Base-by-base conservation (phyloP, 2,797 vertebrate genomes). In the Protonibea diacanthus region DNA sequence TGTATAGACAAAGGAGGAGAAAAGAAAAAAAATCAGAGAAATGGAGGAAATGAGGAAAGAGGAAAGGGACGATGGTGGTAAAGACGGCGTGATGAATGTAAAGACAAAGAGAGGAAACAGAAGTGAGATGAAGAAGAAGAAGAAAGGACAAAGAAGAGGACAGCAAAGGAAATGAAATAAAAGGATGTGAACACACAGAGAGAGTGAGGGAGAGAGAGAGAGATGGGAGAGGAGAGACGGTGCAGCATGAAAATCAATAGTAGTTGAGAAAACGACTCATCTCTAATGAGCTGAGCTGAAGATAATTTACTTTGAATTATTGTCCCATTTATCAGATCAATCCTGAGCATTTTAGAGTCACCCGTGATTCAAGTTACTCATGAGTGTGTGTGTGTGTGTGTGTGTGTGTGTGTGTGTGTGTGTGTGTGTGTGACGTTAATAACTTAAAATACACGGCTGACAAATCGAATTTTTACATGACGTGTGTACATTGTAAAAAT, bases 211-310 rank as follows among this genome's bases (percentile, higher is more conserved):
- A 57, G 10, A 62, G 20, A 53, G n/a, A 73, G 42, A 74, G 62
- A 49, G 57, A 65, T 47, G 27, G 27, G 4, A 51, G 45, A 40
- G 38, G 59, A 40, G 71, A 72, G 49, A 77, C 51, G 69, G 70
- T 6, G 42, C 69, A 18, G 80, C 78, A 82, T 74, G 67, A 72
- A 93, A 96, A 97, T 98, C 97, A 96, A 98, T 97, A 97, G 82
- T 89, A 95, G 94, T 95, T 97, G 95, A 94, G 95, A 96, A 94
- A 94, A 90, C 88, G 92, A 95, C 95, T 95, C 95, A 93, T 91
- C 91, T 91, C 89, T 95, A 94, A 94, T 93, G 93, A 94, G 88
- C 82, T 73, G 83, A 75, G 79, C 84, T 69, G 76, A 85, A 87
- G 88, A 90, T 88, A 85, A 93, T 92, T 93, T 86, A 88, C 82